phyloP scores from a whole-genome alignment of 2,888 invertebrate genomes.

The Steinernema hermaphroditum region DNA sequence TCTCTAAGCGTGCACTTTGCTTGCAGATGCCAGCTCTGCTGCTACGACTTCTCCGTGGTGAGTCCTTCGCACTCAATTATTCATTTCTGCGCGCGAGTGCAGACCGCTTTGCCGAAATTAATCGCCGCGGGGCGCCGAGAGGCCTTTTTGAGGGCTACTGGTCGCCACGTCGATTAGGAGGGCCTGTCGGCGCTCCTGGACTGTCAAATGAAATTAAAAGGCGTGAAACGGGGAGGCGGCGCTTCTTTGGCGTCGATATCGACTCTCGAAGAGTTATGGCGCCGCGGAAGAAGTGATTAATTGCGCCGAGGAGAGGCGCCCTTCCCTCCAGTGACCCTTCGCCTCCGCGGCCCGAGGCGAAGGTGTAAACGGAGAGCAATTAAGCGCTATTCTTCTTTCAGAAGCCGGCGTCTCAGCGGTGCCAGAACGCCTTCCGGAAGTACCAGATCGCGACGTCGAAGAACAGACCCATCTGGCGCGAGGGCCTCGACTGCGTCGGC shows the following conservation, averaged over 20 bases:
- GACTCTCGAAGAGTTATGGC: constrained; percentile 13
- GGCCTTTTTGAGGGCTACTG: not conserved
- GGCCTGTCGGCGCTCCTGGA: constrained; percentile 7
- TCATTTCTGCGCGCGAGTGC: constrained; percentile 26
- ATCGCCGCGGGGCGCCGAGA: constrained; percentile 1
- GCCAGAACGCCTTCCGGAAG: constrained; percentile 64
- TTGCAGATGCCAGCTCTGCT: constrained; percentile 62
- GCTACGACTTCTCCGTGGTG: constrained; percentile 65
- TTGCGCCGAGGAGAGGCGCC: not conserved
- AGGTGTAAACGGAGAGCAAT: too few species aligned
- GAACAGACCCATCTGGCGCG: constrained; percentile 61
- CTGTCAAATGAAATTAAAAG: constrained; percentile 20
- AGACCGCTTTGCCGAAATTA: constrained; percentile 29
- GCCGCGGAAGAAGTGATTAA: constrained; percentile 26
- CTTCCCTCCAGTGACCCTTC: constrained; percentile 9
- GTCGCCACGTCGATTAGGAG: not conserved
- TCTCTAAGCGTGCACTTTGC: too few species aligned
- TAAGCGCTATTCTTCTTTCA: constrained; percentile 47
- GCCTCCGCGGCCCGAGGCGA: not conserved
- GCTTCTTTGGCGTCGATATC: not conserved
- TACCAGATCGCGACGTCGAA: constrained; percentile 55
- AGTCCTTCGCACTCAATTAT: constrained; percentile 36
- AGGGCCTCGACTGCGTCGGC: constrained; percentile 64
- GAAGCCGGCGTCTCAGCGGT: constrained; percentile 63
- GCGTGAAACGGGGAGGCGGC: not conserved